phyloP scores from a whole-genome alignment of 2,797 vertebrate species.

The Rhyacichthys aspro region DNA sequence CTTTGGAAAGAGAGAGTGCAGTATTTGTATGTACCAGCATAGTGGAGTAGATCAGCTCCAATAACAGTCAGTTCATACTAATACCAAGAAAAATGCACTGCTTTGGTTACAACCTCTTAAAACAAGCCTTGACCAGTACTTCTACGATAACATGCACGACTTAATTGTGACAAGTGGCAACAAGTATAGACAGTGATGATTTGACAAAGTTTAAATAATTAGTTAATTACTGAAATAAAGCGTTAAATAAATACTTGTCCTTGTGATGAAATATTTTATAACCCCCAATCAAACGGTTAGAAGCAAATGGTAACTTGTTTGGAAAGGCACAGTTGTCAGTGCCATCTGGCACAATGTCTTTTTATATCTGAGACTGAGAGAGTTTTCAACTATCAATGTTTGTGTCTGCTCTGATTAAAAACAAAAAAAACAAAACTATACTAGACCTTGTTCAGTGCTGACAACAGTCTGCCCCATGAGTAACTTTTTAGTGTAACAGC shows the following conservation, averaged over 20 bases:
- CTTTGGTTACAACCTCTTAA: neutral
- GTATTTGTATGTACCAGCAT: neutral
- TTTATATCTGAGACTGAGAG: neutral
- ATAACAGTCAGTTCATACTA: neutral
- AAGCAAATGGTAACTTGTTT: too few relatives aligned
- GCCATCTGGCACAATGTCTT: neutral
- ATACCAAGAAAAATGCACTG: neutral
- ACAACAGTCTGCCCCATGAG: neutral
- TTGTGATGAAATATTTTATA: too few relatives aligned
- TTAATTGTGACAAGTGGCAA: neutral
- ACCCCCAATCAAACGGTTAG: too few relatives aligned
- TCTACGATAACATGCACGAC: neutral
- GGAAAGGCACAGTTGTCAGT: too few relatives aligned
- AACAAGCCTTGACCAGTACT: neutral
- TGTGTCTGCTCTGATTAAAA: too few relatives aligned
- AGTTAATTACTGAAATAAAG: too few relatives aligned
- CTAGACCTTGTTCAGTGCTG: too few relatives aligned
- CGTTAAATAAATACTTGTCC: too few relatives aligned
- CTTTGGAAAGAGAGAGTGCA: neutral
- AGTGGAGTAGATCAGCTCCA: neutral
- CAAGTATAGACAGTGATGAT: neutral
- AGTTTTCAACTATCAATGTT: too few relatives aligned
- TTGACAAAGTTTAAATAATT: too few relatives aligned
- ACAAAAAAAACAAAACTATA: too few relatives aligned
- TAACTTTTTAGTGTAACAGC: neutral